These are phyloP conservation scores for Erethizon dorsatum DNA, from an alignment of 2,797 vertebrate genomes.

Conservation along the genomic window DNA sequence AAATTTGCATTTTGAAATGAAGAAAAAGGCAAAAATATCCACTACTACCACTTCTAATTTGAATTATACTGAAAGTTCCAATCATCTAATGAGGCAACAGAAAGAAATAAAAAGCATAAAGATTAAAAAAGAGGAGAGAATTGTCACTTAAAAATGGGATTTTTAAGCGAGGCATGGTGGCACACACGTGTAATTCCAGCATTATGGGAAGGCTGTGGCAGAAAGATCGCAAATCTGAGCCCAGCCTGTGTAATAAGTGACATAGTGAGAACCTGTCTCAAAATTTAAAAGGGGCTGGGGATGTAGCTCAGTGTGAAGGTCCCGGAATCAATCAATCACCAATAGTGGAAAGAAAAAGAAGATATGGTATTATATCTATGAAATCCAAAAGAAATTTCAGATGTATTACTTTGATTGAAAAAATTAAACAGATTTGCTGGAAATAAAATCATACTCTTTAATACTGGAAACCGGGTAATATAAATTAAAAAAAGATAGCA, in stretches of 20 bases:
- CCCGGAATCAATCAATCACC: neutral
- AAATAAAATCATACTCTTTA: neutral
- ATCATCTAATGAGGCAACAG: neutral
- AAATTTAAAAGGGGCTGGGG: neutral
- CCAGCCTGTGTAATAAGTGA: neutral
- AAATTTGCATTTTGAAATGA: neutral
- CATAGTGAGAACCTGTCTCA: neutral
- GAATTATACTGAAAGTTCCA: neutral
- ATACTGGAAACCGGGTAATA: neutral
- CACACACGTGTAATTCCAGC: neutral
- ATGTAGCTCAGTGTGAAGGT: neutral
- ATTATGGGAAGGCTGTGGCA: neutral
- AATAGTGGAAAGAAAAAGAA: neutral
- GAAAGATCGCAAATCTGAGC: neutral
- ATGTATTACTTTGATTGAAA: neutral
- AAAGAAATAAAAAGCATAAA: neutral
- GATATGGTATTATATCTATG: neutral
- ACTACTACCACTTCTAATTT: neutral
- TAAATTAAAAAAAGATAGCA: conserved; percentile 9
- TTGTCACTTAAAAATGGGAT: neutral
- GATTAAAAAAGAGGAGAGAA: neutral
- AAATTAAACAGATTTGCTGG: neutral
- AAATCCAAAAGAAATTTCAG: conserved; percentile 23
- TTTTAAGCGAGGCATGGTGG: neutral
- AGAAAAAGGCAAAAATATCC: neutral